phyloP scores from a whole-genome alignment of 2,797 vertebrate genomes.

The Gambusia yucatana region DNA sequence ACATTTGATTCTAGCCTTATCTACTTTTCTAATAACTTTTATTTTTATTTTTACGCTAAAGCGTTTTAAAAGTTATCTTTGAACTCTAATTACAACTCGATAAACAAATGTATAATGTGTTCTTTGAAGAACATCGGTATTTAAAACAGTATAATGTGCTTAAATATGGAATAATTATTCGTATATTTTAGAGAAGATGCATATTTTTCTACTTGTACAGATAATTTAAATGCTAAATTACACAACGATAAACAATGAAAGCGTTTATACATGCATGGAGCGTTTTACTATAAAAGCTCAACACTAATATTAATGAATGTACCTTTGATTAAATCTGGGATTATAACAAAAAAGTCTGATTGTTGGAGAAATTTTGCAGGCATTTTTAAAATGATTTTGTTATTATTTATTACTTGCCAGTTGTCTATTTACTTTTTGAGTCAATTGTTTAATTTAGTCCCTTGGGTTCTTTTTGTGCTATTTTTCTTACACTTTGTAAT shows the following conservation, averaged over 20 bases:
- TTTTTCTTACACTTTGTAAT: background rate
- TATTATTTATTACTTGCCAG: too few relatives aligned
- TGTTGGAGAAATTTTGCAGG: background rate
- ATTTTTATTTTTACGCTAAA: background rate
- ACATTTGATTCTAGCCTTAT: too few relatives aligned
- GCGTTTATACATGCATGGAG: background rate
- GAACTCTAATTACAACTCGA: background rate
- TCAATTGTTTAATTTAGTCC: background rate
- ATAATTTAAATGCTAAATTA: background rate
- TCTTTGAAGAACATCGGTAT: background rate
- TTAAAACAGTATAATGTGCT: background rate
- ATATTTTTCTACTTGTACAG: background rate
- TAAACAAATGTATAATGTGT: background rate
- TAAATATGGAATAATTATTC: background rate
- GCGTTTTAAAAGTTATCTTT: background rate
- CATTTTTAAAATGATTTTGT: background rate
- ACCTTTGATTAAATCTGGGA: background rate
- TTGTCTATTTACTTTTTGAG: background rate
- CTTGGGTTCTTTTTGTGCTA: background rate
- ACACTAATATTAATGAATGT: background rate
- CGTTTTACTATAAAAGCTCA: background rate
- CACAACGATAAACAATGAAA: background rate
- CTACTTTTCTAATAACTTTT: accelerated
- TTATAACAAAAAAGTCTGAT: background rate
- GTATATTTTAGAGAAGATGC: background rate